Percentiles rank a stretch among this genome's conserved stretches.
Evolutionary conservation across 2,888 invertebrate species (phyloP).

Genomic region (Digitonthophagus gazella): DNA sequence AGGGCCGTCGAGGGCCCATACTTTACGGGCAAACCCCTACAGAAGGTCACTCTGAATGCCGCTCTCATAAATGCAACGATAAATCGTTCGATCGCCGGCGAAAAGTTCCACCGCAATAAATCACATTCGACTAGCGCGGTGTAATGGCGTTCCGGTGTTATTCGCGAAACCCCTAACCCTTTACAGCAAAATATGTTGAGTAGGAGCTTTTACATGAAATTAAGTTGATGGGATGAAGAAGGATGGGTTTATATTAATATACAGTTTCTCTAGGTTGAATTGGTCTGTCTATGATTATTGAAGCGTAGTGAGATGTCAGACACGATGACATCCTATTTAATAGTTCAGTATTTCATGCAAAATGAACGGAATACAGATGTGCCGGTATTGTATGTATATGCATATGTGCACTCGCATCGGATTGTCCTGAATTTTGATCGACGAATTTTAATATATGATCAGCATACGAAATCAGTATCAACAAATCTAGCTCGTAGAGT

Average conservation of each 20-base stretch:
- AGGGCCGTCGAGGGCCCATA: slow-evolving; percentile 11
- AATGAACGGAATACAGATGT: neutral
- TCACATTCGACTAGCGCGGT: neutral
- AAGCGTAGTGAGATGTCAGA: neutral
- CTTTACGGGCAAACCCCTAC: slow-evolving; percentile 2
- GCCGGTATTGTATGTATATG: neutral
- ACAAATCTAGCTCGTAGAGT: neutral
- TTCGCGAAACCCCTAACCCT: neutral
- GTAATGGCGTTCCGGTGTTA: neutral
- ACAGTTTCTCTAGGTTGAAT: no score
- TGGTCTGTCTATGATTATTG: no score
- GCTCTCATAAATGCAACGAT: slow-evolving; percentile 16
- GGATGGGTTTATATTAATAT: no score
- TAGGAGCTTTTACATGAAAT: neutral
- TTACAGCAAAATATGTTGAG: neutral
- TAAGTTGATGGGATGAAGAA: neutral
- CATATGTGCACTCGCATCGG: neutral
- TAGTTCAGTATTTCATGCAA: neutral
- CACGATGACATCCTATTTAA: neutral
- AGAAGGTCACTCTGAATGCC: slow-evolving; percentile 16
- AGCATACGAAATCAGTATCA: no score
- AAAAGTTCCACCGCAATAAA: slow-evolving; percentile 11
- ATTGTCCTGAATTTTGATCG: neutral
- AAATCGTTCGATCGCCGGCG: slow-evolving; percentile 11
- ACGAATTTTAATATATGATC: neutral